A percentile compares a stretch with the other conserved stretches of the same genome.
Conservation (phyloP, 1,140 invertebrate genomes). For the Procambarus clarkii region DNA sequence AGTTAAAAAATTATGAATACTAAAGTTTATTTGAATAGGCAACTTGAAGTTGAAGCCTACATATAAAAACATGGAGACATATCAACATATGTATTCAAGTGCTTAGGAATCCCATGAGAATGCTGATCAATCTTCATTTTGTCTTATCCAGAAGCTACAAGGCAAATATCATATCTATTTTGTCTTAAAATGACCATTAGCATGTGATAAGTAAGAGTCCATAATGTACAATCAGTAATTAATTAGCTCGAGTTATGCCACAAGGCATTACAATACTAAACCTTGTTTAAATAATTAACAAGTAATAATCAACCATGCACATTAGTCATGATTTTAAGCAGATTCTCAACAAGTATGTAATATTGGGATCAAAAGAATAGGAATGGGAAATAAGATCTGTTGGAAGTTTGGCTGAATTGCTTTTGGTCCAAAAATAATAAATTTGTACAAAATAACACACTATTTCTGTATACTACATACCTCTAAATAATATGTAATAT, state of each 20-base stretch:
- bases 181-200: no score
- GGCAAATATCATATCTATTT: no score
- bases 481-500: neutral
- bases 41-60: no score
- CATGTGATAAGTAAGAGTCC: neutral
- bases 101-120: no score
- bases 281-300: neutral
- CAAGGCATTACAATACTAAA: neutral
- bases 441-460: neutral
- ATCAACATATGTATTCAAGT: no score
- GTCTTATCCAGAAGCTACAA: no score
- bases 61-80: no score
- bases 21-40: no score
- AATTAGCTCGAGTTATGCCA: neutral
- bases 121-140: no score
- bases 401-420: neutral
- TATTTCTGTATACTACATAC: neutral
- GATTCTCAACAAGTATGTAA: neutral
- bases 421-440: neutral
- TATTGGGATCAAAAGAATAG: neutral
- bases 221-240: neutral
- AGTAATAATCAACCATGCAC: neutral
- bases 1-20: no score
- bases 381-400: neutral
- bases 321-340: neutral